phyloP scores from a whole-genome alignment of 2,113 vertebrate species.

The Amphiprion ocellaris region DNA sequence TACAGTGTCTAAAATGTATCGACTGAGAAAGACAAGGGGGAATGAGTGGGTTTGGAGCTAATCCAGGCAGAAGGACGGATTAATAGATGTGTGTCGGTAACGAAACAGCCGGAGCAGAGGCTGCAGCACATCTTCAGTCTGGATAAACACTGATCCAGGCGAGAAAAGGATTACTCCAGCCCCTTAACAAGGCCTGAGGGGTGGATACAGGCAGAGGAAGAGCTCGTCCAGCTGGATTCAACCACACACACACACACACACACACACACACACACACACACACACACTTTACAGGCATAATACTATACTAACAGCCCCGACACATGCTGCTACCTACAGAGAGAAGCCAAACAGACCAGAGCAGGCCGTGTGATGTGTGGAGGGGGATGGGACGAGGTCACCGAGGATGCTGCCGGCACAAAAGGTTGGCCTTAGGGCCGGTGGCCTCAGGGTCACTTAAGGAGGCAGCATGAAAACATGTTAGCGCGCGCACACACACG shows the following conservation, averaged over 20 bases:
- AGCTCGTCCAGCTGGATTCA: constrained; percentile 64
- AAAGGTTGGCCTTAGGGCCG: constrained; percentile 70
- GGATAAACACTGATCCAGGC: constrained; percentile 59
- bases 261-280: constrained; percentile 50
- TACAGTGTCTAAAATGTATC: not conserved
- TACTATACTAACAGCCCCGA: constrained; percentile 36
- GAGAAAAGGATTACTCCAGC: constrained; percentile 44
- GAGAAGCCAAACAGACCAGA: constrained; percentile 60
- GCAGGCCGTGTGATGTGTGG: constrained; percentile 26
- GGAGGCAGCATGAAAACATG: constrained; percentile 55
- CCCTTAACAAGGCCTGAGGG: constrained; percentile 59
- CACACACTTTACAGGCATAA: constrained; percentile 37
- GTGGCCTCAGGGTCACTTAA: constrained; percentile 73
- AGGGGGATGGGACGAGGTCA: constrained; percentile 63
- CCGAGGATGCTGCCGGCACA: constrained; percentile 62
- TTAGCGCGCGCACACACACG: too few relatives aligned
- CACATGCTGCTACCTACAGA: constrained; percentile 56
- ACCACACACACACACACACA: constrained; percentile 40
- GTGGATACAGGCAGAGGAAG: constrained; percentile 41
- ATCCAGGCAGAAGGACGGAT: not conserved
- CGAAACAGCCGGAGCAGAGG: constrained; percentile 37
- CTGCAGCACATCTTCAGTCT: constrained; percentile 37
- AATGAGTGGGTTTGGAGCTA: not conserved
- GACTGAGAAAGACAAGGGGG: not conserved
- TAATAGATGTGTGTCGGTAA: not conserved